These are phyloP conservation scores for Pyxicephalus adspersus DNA, from an alignment of 2,113 vertebrate species.

Conservation along the genomic window DNA sequence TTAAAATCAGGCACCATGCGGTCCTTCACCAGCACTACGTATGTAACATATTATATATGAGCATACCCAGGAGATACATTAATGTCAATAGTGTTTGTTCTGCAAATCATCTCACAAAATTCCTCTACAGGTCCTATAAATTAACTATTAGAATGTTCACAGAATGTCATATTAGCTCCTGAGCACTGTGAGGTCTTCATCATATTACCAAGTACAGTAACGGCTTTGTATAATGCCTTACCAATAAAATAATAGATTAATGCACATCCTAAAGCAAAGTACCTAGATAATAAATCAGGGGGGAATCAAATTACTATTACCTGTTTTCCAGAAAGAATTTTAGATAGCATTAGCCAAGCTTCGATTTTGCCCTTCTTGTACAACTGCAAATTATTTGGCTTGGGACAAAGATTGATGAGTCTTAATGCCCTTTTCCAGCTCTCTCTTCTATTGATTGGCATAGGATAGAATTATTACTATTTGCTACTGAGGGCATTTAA, in stretches of 20 bases:
- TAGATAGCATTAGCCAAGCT: conserved; percentile 49
- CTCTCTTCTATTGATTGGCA: conserved; percentile 30
- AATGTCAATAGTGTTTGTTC: no score
- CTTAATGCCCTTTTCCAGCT: conserved; percentile 31
- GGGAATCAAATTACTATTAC: conserved; percentile 54
- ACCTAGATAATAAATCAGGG: conserved; percentile 40
- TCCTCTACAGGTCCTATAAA: conserved; percentile 6
- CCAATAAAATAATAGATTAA: conserved; percentile 39
- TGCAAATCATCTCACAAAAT: no score
- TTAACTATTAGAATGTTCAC: not conserved
- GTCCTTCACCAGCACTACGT: no score
- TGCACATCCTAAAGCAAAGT: not conserved
- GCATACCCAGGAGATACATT: no score
- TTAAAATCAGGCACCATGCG: no score
- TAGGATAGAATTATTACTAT: conserved; percentile 37
- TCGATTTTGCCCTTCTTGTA: conserved; percentile 34
- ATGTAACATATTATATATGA: no score
- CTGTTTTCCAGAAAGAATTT: conserved; percentile 50
- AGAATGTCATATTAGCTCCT: conserved; percentile 39
- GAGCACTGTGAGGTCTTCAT: conserved; percentile 24
- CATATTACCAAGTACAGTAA: conserved; percentile 15
- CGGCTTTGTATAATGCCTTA: conserved; percentile 35
- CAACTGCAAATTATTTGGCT: conserved; percentile 40
- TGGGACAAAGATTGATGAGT: conserved; percentile 35
- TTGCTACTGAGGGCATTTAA: not conserved